Conservation (phyloP, 2,888 invertebrate genomes). For the Choristoneura rosaceana region DNA sequence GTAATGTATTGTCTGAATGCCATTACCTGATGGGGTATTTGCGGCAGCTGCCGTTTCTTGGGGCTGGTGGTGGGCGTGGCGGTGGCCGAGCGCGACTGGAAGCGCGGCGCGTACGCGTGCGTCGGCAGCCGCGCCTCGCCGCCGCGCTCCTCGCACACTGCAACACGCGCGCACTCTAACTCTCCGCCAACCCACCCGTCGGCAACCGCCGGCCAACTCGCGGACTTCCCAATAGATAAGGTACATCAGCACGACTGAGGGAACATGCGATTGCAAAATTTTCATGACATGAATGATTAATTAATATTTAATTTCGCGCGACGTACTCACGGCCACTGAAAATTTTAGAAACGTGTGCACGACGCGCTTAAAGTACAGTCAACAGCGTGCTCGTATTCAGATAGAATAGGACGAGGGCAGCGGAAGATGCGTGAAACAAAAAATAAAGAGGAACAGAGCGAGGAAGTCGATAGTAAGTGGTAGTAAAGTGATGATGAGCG, state of each 20-base stretch:
- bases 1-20: too few relatives aligned
- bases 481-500: constrained; percentile 82
- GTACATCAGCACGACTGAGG: constrained; percentile 47
- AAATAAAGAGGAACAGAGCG: constrained; percentile 68
- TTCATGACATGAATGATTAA: constrained; percentile 49
- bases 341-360: constrained; percentile 41
- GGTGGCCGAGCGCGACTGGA: constrained; percentile 94
- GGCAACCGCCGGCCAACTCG: constrained; percentile 3
- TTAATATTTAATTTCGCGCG: constrained; percentile 45
- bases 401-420: constrained; percentile 72
- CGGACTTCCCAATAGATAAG: not conserved
- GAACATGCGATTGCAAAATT: constrained; percentile 55
- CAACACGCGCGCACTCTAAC: constrained; percentile 51
- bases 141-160: constrained; percentile 69
- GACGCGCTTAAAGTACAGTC: constrained; percentile 57
- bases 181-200: not conserved
- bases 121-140: constrained; percentile 78
- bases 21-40: constrained; percentile 90
- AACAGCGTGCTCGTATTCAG: constrained; percentile 74
- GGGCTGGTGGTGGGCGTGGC: constrained; percentile 98
- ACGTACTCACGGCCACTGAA: constrained; percentile 47
- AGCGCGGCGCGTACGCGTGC: constrained; percentile 88
- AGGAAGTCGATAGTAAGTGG: constrained; percentile 80
- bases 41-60: constrained; percentile 98
- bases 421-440: constrained; percentile 79